These are phyloP conservation scores for Psittacula cyanocephala DNA, from an alignment of 2,113 vertebrate genomes.

Conservation along the genomic window DNA sequence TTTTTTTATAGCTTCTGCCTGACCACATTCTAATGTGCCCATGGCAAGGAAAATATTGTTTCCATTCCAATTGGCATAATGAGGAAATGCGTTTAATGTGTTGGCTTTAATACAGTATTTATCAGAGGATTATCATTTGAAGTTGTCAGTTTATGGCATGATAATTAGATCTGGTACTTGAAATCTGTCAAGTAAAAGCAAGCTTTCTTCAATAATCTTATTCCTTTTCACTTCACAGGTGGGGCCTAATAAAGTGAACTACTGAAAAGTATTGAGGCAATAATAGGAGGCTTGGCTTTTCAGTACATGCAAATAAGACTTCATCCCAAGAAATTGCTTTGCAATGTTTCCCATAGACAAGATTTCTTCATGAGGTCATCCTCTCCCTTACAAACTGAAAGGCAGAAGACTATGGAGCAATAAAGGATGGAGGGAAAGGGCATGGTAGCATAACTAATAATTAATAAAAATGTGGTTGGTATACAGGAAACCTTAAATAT, in stretches of 20 bases:
- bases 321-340: neutral
- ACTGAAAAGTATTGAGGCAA: neutral
- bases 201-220: constrained; percentile 2
- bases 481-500: neutral
- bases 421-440: neutral
- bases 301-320: neutral
- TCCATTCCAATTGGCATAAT: constrained; percentile 43
- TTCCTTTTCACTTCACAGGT: constrained; percentile 37
- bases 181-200: constrained; percentile 57
- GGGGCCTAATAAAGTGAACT: constrained; percentile 55
- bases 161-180: constrained; percentile 56
- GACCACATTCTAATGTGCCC: neutral
- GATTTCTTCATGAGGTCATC: neutral
- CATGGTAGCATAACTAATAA: neutral
- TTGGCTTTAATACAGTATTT: constrained; percentile 48
- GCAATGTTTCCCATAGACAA: neutral
- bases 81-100: constrained; percentile 3
- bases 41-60: constrained; percentile 57
- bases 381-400: neutral
- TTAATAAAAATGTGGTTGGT: neutral
- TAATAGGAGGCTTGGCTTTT: neutral
- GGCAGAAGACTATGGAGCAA: neutral
- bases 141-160: constrained; percentile 47
- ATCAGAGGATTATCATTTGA: constrained; percentile 38
- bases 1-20: constrained; percentile 18